A percentile compares a stretch with the other conserved stretches of the same genome.
Conservation (phyloP, 1,140 invertebrate species). For the Dysdera silvatica region DNA sequence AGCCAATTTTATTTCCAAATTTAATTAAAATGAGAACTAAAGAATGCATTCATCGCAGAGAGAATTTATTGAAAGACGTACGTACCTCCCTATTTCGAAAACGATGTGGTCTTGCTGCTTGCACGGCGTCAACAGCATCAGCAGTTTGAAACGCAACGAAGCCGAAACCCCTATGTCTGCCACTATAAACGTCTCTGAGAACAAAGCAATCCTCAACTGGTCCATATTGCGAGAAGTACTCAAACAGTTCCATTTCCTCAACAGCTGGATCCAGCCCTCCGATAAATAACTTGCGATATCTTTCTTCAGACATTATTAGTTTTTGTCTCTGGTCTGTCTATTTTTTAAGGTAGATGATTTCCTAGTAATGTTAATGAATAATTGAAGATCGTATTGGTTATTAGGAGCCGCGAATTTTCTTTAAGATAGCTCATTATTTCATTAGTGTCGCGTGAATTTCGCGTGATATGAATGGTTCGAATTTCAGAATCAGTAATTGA, state of each 20-base stretch:
- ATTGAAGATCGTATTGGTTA: no score
- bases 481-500: no score
- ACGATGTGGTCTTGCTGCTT: slow-evolving; percentile 9
- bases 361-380: no score
- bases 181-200: slow-evolving; percentile 20
- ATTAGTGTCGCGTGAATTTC: no score
- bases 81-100: slow-evolving; percentile 14
- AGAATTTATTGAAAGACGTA: background rate
- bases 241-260: slow-evolving; percentile 10
- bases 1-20: no score
- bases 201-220: slow-evolving; percentile 4
- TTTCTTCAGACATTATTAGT: background rate
- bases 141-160: slow-evolving; percentile 33
- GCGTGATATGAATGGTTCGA: no score
- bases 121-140: slow-evolving; percentile 23
- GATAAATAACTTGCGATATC: slow-evolving; percentile 21
- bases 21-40: no score
- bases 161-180: slow-evolving; percentile 32
- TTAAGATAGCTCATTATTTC: no score
- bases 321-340: no score
- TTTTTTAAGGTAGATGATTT: no score
- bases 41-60: no score
- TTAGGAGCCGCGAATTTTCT: no score
- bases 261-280: slow-evolving; percentile 10
- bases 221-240: slow-evolving; percentile 19